Evolutionary conservation across 2,113 vertebrate species (phyloP).

Genomic region (Bagarius yarrelli): DNA sequence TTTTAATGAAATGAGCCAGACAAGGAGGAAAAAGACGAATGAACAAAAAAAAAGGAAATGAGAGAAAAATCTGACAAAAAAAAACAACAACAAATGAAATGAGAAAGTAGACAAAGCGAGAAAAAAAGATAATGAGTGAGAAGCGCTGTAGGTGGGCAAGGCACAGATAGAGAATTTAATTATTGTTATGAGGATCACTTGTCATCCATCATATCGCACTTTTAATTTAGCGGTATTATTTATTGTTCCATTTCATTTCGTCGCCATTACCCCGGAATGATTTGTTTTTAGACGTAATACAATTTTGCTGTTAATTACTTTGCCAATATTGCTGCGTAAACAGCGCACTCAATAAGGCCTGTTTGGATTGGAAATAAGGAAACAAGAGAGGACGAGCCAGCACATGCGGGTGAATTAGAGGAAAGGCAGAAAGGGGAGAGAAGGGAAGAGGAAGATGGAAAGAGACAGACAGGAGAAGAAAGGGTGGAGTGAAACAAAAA

Average conservation of each 20-base stretch:
- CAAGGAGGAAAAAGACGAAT: neutral
- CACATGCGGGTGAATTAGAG: conserved; percentile 1
- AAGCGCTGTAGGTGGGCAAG: conserved; percentile 7
- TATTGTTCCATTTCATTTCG: conserved; percentile 44
- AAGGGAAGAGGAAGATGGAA: neutral
- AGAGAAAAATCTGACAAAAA: neutral
- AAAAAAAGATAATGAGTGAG: neutral
- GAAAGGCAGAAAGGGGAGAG: neutral
- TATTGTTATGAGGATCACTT: conserved; percentile 40
- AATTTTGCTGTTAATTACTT: conserved; percentile 50
- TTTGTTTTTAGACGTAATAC: conserved; percentile 51
- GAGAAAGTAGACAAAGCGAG: neutral
- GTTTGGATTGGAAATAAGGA: conserved; percentile 36
- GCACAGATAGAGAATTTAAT: conserved; percentile 31
- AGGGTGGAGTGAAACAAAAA: conserved; percentile 27
- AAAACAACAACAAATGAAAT: neutral
- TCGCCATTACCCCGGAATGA: conserved; percentile 44
- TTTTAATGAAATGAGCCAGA: neutral
- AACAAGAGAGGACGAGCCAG: neutral
- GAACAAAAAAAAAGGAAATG: neutral
- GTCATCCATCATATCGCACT: conserved; percentile 42
- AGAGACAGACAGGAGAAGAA: neutral
- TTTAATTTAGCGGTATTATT: conserved; percentile 50
- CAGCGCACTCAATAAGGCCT: conserved; percentile 40
- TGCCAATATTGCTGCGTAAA: conserved; percentile 48